A percentile compares a stretch with the other conserved stretches of the same genome.
These are phyloP conservation scores for Psilopogon haemacephalus DNA, from an alignment of 2,113 vertebrate genomes.

Conservation along the genomic window DNA sequence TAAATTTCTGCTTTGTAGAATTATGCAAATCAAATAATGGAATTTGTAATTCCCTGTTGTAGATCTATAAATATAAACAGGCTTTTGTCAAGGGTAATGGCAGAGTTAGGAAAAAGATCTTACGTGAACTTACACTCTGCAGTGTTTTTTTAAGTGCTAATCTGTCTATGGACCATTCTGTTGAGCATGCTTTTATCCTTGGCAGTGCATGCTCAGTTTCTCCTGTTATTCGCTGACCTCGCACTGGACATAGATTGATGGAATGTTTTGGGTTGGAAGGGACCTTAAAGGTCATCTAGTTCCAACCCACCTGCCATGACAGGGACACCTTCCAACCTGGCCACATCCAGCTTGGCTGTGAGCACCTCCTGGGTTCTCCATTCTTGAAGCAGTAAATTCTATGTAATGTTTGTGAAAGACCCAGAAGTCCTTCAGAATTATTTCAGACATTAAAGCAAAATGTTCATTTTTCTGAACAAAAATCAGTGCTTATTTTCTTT, in stretches of 20 bases:
- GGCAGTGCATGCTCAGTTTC: neutral
- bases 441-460: neutral
- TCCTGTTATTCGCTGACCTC: neutral
- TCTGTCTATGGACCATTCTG: neutral
- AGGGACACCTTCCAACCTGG: no score
- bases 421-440: neutral
- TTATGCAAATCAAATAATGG: neutral
- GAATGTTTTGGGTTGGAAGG: no score
- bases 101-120: neutral
- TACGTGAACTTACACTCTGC: neutral
- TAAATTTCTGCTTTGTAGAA: neutral
- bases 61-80: neutral
- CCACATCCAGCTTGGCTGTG: no score
- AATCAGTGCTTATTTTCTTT: neutral
- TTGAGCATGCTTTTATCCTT: neutral
- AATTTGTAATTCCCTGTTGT: neutral
- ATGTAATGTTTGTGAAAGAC: neutral
- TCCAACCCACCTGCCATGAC: no score
- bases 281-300: no score
- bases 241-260: neutral
- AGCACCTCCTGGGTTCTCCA: no score
- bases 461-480: neutral
- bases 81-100: neutral
- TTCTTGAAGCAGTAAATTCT: neutral
- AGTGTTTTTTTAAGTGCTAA: neutral